Evolutionary conservation across 2,113 vertebrate species (phyloP), one percentile per base, ranked within the genome.

Genomic region (Gavialis gangeticus): DNA sequence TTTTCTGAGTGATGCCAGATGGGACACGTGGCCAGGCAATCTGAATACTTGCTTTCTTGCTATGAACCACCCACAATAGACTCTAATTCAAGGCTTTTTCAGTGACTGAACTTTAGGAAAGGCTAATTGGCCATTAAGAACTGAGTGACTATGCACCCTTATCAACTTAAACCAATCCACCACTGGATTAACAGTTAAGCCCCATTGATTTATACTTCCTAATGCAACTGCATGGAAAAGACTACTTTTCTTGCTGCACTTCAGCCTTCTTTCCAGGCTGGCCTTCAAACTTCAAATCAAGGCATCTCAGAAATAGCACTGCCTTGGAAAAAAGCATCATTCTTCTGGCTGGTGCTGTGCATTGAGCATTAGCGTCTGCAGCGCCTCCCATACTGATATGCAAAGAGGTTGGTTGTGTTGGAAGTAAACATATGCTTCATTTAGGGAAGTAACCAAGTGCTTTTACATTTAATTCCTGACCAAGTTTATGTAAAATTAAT

Each of bases 401-500:
- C 94, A 10, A 6, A 88, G 94, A 67, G 88, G 93, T 54, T 56
- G 56, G 55, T 73, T 28, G 63, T 58, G 82, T n/a, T 87, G 79
- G 85, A 86, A 94, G 58, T n/a, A 77, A 93, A 75, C 91, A 84
- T 57, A 69, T 63, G 84, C 85, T 83, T 71, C 27, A 2, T 81
- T 86, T 86, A 73, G 95, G 89, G 91, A 69, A 84, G 80, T 17
- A 79, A 80, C 87, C 84, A 6, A 93, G 88, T 73, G 76, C 81
- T 92, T 67, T 89, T 63, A 62, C 27, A 12, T 92, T 87, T 89
- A 66, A 90, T 84, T 95, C 91, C 91, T 64, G 66, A 77, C 90
- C 87, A 57, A 30, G 67, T 71, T 91, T 80, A 91, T 92, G 94
- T 81, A 87, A 96, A 97, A 96, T 95, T 93, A 96, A 95, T 94